Evolutionary conservation across 1,140 invertebrate genomes (phyloP).

Genomic region (Drosophila arawakana): DNA sequence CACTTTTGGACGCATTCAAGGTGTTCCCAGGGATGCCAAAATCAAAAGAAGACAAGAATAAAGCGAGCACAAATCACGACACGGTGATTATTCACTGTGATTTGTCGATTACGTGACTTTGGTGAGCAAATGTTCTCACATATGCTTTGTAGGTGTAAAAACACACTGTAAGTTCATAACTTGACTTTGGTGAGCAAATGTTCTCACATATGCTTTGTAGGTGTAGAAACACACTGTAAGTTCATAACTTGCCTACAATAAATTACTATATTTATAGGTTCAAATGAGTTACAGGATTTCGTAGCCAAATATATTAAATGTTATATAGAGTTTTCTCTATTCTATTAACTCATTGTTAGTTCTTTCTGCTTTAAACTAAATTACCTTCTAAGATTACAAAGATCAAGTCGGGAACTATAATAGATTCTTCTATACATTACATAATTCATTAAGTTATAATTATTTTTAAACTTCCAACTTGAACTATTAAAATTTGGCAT

Average conservation of each 20-base stretch:
- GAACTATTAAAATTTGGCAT: slow-evolving; percentile 3
- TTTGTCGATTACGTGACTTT: slow-evolving; percentile 47
- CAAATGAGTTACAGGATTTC: neutral
- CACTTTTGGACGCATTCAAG: slow-evolving; percentile 46
- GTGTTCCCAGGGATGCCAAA: slow-evolving; percentile 33
- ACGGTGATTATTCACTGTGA: slow-evolving; percentile 43
- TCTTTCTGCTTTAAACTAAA: neutral
- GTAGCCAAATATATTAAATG: too few relatives aligned
- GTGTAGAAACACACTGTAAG: neutral
- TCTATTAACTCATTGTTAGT: too few relatives aligned
- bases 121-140: slow-evolving; percentile 5
- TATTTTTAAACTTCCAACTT: neutral
- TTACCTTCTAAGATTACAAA: neutral
- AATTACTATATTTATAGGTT: neutral
- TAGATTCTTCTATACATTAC: neutral
- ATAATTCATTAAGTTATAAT: neutral
- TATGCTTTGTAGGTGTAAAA: neutral
- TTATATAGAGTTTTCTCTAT: too few relatives aligned
- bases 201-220: neutral
- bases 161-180: too few relatives aligned
- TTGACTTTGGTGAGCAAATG: slow-evolving; percentile 35
- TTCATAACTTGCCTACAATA: neutral
- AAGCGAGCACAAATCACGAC: slow-evolving; percentile 34
- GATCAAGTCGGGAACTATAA: too few relatives aligned
- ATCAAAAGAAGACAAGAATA: neutral